These are phyloP conservation scores for Agonopterix subpropinquella DNA, from an alignment of 2,888 invertebrate species.

Conservation along the genomic window DNA sequence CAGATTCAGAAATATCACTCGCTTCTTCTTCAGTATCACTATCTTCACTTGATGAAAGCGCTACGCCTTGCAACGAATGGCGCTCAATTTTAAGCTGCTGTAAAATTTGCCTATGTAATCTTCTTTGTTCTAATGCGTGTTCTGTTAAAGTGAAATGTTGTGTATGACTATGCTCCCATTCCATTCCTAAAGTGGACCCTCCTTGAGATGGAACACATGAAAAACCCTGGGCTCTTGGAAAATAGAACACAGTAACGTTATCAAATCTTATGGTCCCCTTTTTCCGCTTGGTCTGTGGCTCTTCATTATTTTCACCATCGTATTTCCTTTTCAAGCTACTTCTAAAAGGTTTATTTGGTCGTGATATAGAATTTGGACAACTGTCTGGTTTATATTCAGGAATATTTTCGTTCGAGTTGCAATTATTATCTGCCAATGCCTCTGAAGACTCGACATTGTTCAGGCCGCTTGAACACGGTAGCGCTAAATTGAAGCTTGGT, in stretches of 20 bases:
- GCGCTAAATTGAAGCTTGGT: conserved; percentile 46
- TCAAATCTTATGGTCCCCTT: conserved; percentile 92
- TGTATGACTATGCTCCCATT: conserved; percentile 80
- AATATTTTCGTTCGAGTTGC: conserved; percentile 5
- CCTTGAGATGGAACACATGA: conserved; percentile 94
- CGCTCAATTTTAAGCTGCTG: conserved; percentile 83
- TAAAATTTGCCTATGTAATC: conserved; percentile 88
- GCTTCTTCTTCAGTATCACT: conserved; percentile 90
- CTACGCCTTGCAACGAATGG: conserved; percentile 68
- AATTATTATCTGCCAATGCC: conserved; percentile 13
- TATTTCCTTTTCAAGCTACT: conserved; percentile 83
- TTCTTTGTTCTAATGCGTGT: conserved; percentile 91
- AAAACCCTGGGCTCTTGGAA: conserved; percentile 94
- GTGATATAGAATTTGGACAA: conserved; percentile 8
- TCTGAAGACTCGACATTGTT: conserved; percentile 12
- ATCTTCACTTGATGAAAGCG: conserved; percentile 86
- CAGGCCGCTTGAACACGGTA: conserved; percentile 43
- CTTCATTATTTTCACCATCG: conserved; percentile 55
- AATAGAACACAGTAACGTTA: conserved; percentile 95
- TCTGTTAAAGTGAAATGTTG: conserved; percentile 89
- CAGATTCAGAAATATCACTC: conserved; percentile 87
- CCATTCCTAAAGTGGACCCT: conserved; percentile 96
- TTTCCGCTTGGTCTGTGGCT: conserved; percentile 76
- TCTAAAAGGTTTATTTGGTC: conserved; percentile 36
- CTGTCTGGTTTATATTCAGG: conserved; percentile 9